Percentiles rank a stretch among this genome's conserved stretches.
Conservation (phyloP, 2,113 vertebrate species). For the Chaetops frenatus region DNA sequence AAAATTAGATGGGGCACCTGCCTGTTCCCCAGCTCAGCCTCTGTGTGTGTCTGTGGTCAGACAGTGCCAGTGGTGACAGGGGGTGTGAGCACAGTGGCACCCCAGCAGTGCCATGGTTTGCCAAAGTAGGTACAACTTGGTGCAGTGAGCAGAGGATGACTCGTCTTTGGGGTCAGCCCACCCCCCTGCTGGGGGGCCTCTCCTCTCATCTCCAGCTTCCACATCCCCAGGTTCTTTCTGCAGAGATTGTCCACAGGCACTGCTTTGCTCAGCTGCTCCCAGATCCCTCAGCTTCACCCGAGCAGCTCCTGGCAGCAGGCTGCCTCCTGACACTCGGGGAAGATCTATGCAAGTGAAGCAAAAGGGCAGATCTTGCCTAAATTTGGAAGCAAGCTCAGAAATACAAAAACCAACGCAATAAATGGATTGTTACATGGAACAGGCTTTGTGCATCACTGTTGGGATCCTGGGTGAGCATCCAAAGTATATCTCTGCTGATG, state of each 20-base stretch:
- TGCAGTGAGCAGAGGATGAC: rapidly evolving
- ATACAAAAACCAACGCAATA: background rate
- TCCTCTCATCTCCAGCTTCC: background rate
- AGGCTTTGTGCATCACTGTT: background rate
- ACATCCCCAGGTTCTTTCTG: background rate
- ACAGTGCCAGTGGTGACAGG: rapidly evolving
- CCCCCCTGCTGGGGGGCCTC: background rate
- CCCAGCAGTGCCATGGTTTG: background rate
- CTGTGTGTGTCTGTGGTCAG: rapidly evolving
- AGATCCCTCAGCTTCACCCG: background rate
- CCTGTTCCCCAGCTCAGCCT: background rate
- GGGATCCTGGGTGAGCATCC: background rate
- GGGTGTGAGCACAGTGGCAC: rapidly evolving
- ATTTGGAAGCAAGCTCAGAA: background rate
- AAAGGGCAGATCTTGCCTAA: background rate
- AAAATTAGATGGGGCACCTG: background rate
- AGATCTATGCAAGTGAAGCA: background rate
- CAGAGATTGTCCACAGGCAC: background rate
- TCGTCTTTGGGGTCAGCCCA: background rate
- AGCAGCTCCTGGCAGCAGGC: background rate
- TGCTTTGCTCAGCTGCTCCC: background rate
- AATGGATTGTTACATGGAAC: background rate
- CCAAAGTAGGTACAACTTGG: rapidly evolving
- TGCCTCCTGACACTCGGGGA: rapidly evolving
- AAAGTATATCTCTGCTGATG: rapidly evolving